Evolutionary conservation across 1,140 invertebrate genomes (phyloP).

Genomic region (Holcopasites calliopsidis): DNA sequence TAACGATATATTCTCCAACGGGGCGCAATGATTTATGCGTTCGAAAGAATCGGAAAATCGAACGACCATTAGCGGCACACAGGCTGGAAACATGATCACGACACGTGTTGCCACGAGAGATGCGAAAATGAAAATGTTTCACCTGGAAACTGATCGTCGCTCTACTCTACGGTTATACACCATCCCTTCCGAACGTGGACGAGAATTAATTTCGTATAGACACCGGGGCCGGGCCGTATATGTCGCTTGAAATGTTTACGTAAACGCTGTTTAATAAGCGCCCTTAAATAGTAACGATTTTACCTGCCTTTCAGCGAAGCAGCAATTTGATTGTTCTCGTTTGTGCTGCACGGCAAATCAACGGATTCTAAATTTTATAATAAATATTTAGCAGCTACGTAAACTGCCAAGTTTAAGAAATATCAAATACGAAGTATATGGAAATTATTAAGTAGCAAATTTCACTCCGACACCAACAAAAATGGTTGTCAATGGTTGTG

Average conservation of each 20-base stretch:
- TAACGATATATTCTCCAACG: constrained; percentile 1
- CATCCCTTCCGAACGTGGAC: background rate
- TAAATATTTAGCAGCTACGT: too few relatives aligned
- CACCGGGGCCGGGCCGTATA: background rate
- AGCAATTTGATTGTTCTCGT: too few relatives aligned
- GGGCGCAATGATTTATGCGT: constrained; percentile 36
- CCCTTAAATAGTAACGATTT: background rate
- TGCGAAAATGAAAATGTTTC: constrained; percentile 44
- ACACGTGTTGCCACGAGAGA: constrained; percentile 37
- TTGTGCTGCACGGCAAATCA: background rate
- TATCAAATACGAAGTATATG: too few relatives aligned
- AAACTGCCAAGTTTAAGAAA: too few relatives aligned
- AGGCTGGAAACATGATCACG: constrained; percentile 34
- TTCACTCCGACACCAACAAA: too few relatives aligned
- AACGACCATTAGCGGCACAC: constrained; percentile 35
- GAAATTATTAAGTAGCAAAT: too few relatives aligned
- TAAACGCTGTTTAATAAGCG: background rate
- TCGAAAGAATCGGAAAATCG: constrained; percentile 35
- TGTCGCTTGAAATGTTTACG: background rate
- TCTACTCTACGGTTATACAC: background rate
- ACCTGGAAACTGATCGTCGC: background rate
- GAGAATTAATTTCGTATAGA: background rate
- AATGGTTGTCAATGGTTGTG: too few relatives aligned
- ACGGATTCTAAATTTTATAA: too few relatives aligned
- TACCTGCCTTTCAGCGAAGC: too few relatives aligned